Base-by-base conservation (phyloP, 2,797 vertebrate species). In the Phrynocephalus guinanensis region DNA sequence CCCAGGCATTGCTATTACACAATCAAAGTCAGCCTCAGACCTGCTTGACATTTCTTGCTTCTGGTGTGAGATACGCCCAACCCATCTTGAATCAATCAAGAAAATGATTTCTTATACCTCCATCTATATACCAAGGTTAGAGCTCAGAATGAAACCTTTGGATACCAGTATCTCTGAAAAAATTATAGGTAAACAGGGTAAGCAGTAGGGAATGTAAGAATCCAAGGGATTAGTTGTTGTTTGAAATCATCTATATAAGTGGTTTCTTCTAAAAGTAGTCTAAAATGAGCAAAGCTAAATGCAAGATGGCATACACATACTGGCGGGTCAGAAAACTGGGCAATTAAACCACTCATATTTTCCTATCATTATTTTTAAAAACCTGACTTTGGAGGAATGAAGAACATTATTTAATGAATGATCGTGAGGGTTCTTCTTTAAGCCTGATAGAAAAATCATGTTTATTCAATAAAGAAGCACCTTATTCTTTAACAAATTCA, bases 81-180 rank as follows among this genome's bases (percentile, higher is more conserved):
- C 1, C 6, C 5, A 52, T 50, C 28, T n/a, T 33, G 8, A 63
- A 66, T 26, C 70, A 80, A 68, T 28, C 13, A 28, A 81, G n/a
- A 75, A 6, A 67, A 85, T 88, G 56, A n/a, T 76, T 85, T 75
- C 83, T 76, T 85, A 85, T 15, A 33, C 28, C 67, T 75, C 82
- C 75, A 38, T 44, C 78, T 85, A 85, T 44, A 76, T 85, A 73
- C 76, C 87, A 73, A 82, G 76, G 82, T 88, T 84, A 88, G 87
- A 67, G 16, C 78, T 52, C 28, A 76, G 80, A 84, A 85, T 8
- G 33, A 22, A 88, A 79, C 52, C 26, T 66, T 60, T 33, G 18
- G 63, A 26, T 44, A 33, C 4, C 66, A 56, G 50, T 24, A 60
- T 15, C 60, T 60, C 8, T 80, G 16, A 50, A 82, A 66, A 60